Evolutionary conservation across 1,140 invertebrate species (phyloP), one percentile per base, ranked within the genome.

Genomic region (Leguminivora glycinivorella): DNA sequence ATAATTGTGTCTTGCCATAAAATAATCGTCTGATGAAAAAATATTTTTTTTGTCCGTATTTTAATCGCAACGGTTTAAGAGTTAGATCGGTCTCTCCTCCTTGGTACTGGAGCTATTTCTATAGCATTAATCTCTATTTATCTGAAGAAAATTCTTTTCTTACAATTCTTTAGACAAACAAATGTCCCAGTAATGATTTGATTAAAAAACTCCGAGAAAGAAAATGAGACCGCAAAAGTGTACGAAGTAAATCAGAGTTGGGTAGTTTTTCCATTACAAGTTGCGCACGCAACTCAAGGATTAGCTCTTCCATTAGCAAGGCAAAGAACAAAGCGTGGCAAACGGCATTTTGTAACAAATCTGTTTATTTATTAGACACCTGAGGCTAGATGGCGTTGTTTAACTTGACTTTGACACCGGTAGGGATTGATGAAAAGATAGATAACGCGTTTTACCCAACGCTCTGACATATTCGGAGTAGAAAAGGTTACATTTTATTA

Each of bases 231-330:
- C 4, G 24, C 56, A 7, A 63, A 63, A 63, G 58, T 63, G 34
- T 63, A 29, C 14, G 25, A 63, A 63, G 58, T 63, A 63, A 63
- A 63, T 63, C 58, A 63, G 58, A 63, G 58, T 63, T 63, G 58
- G 58, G 25, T 63, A 63, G 58, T 63, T 63, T 63, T 63, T 63
- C 58, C 58, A 63, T 63, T 31, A 52, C 47, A 52, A 29, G 58
- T 26, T 29, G 56, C 9, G 26, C 58, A 63, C 58, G 58, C 58
- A 63, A 63, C 14, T n/a, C 25, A 9, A 17, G 58, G 58, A 63
- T 63, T 63, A 63, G 26, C 24, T 58, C 24, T 29, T 6, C 22
- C n/a, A 58, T 25, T 58, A 58, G 12, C 12, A 58, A 12, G 19
- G 47, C 19, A 52, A 38, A 52, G 47, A 52, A 52, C 47, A 52